These are phyloP conservation scores for Operophtera brumata DNA, from an alignment of 2,888 invertebrate species.

Conservation along the genomic window DNA sequence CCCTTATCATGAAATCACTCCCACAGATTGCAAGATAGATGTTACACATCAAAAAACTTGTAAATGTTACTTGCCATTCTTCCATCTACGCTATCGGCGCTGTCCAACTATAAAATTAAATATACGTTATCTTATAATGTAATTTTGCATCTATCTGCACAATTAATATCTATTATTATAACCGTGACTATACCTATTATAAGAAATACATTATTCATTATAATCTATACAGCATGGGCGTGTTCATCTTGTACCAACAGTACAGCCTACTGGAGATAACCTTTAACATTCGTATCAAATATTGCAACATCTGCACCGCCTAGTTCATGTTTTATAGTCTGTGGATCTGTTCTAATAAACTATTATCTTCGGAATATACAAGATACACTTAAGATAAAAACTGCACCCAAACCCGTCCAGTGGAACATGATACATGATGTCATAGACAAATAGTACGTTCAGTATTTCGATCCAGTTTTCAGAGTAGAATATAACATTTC, in stretches of 20 bases:
- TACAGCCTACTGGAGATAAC: constrained; percentile 24
- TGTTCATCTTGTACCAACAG: constrained; percentile 10
- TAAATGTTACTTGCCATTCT: background rate
- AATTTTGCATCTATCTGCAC: constrained; percentile 15
- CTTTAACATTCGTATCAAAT: constrained; percentile 20
- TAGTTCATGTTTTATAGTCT: background rate
- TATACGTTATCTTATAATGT: constrained; percentile 20
- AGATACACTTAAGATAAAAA: too few relatives aligned
- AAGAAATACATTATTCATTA: background rate
- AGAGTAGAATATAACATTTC: background rate
- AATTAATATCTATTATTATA: constrained; percentile 19
- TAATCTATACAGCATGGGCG: constrained; percentile 15
- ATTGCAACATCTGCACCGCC: constrained; percentile 16
- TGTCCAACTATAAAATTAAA: constrained; percentile 13
- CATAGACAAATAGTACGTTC: background rate
- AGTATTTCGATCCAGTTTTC: background rate
- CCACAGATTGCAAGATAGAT: too few relatives aligned
- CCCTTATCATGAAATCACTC: too few relatives aligned
- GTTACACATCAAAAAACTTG: too few relatives aligned
- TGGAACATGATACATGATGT: too few relatives aligned
- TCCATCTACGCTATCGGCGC: background rate
- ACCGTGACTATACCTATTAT: background rate
- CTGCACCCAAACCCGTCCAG: too few relatives aligned
- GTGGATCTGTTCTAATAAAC: background rate
- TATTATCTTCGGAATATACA: too few relatives aligned